phyloP scores from a whole-genome alignment of 2,888 invertebrate species.

The Chesias legatella region DNA sequence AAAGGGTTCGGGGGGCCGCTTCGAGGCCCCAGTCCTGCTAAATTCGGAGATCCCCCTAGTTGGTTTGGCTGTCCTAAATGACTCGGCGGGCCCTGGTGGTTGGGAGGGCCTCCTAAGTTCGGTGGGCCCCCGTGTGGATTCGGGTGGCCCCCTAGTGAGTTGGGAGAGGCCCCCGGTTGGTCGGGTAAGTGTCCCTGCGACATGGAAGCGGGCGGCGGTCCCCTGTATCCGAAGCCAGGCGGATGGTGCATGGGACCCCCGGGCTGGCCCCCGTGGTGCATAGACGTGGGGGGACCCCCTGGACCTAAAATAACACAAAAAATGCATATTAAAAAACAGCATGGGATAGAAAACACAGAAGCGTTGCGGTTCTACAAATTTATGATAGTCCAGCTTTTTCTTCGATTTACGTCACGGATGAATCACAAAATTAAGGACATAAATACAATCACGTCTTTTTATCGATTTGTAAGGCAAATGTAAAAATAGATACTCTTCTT shows the following conservation, averaged over 20 bases:
- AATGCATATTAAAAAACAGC: no score
- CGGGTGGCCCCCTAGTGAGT: constrained; percentile 12
- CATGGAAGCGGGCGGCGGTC: constrained; percentile 24
- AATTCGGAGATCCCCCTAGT: constrained; percentile 1
- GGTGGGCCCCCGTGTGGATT: constrained; percentile 31
- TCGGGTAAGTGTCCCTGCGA: constrained; percentile 36
- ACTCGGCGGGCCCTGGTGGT: no score
- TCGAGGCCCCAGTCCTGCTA: no score
- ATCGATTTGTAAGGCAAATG: no score
- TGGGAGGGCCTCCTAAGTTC: no score
- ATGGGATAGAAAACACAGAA: no score
- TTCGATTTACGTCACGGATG: no score
- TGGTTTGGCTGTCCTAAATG: neutral
- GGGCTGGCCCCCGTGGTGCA: constrained; percentile 26
- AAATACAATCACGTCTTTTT: no score
- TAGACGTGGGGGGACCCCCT: constrained; percentile 19
- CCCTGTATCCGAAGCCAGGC: constrained; percentile 23
- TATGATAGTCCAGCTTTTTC: no score
- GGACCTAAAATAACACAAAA: constrained; percentile 6
- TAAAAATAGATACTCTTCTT: no score
- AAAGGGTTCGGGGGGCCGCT: constrained; percentile 11
- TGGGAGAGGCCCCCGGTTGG: constrained; percentile 12
- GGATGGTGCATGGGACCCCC: constrained; percentile 21
- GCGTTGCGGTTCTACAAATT: no score
- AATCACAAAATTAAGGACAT: no score